Conservation (phyloP, 2,797 vertebrate genomes). For the Enteromius treurensis region DNA sequence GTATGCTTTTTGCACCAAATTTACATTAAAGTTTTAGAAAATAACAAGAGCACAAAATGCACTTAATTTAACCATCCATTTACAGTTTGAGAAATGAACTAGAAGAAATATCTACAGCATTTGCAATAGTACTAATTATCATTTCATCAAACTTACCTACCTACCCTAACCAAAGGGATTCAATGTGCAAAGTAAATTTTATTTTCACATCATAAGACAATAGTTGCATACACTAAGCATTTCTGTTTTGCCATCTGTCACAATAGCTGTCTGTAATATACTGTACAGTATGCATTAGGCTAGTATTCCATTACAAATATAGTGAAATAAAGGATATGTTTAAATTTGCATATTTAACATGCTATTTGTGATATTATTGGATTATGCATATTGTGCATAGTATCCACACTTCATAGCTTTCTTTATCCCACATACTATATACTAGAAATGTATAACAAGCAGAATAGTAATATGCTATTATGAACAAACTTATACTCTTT, state of each 20-base stretch:
- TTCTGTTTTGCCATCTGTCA: neutral
- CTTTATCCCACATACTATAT: neutral
- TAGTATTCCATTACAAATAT: neutral
- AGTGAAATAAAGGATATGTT: neutral
- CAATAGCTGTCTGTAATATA: neutral
- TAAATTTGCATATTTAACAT: too few species aligned
- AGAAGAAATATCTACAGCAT: neutral
- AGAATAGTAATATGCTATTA: neutral
- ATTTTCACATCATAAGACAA: neutral
- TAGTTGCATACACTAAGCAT: neutral
- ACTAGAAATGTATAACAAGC: neutral
- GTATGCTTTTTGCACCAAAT: constrained; percentile 10
- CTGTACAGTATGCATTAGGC: neutral
- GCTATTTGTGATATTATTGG: too few species aligned
- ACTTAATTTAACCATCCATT: neutral
- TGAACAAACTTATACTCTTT: neutral
- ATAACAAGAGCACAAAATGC: neutral
- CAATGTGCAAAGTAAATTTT: neutral
- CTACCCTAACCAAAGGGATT: neutral
- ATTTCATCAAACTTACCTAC: neutral
- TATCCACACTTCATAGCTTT: neutral
- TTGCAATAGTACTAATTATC: neutral
- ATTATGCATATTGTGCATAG: neutral
- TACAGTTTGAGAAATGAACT: neutral
- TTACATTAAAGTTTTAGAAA: neutral